Conservation (phyloP, 1,140 invertebrate species). For the Drosophila ficusphila region DNA sequence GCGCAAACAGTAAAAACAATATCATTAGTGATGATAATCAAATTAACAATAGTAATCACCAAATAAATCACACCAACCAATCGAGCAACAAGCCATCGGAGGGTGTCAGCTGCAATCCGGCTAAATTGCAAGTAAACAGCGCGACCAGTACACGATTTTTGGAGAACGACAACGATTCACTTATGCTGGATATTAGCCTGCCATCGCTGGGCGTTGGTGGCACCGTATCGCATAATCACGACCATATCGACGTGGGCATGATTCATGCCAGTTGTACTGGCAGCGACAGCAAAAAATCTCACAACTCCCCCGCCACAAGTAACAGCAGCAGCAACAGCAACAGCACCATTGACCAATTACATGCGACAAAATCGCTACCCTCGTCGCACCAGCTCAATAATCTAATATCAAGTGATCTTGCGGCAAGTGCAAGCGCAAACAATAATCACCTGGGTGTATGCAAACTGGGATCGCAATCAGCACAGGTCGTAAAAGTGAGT, state of each 20-base stretch:
- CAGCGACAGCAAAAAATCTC: constrained; percentile 16
- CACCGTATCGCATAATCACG: constrained; percentile 8
- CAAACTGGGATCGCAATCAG: constrained; percentile 34
- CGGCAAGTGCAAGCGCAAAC: constrained; percentile 2
- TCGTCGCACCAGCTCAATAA: constrained; percentile 27
- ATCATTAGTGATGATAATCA: constrained; percentile 49
- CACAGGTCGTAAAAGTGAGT: constrained; percentile 59
- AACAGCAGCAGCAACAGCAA: too few relatives aligned
- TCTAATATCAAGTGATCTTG: constrained; percentile 42
- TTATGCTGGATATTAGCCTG: constrained; percentile 32
- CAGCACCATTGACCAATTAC: constrained; percentile 32
- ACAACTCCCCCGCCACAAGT: constrained; percentile 28
- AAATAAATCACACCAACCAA: constrained; percentile 43
- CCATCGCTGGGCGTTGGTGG: constrained; percentile 13
- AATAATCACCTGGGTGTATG: constrained; percentile 39
- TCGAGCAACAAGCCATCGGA: constrained; percentile 24
- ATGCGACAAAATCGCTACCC: constrained; percentile 9
- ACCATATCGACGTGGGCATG: constrained; percentile 17
- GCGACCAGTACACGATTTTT: constrained; percentile 10
- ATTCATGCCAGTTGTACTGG: constrained; percentile 6
- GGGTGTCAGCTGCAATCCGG: not conserved
- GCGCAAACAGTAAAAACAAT: constrained; percentile 36
- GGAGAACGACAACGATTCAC: constrained; percentile 49
- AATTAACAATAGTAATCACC: constrained; percentile 48
- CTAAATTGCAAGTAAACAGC: not conserved